A percentile compares a stretch with the other conserved stretches of the same genome.
Conservation (phyloP, 2,113 vertebrate genomes). For the Galemys pyrenaicus region DNA sequence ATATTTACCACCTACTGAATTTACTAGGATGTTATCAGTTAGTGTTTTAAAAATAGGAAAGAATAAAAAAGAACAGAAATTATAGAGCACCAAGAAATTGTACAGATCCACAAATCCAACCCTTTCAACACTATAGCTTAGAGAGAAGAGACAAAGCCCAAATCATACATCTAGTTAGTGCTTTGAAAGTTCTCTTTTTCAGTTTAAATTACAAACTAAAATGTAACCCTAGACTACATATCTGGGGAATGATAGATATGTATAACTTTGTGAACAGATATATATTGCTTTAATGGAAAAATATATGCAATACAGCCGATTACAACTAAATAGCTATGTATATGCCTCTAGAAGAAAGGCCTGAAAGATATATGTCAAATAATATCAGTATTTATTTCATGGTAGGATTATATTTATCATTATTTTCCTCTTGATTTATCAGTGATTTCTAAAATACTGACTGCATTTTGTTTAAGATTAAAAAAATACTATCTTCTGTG, state of each 20-base stretch:
- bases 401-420: not conserved
- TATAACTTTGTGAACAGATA: not conserved
- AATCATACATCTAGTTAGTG: not conserved
- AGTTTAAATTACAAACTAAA: slow-evolving; percentile 4
- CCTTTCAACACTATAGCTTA: slow-evolving; percentile 3
- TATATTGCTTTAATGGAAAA: not conserved
- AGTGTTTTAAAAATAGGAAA: slow-evolving; percentile 59
- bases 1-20: slow-evolving; percentile 39
- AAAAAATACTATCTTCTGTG: not conserved
- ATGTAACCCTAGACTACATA: not conserved
- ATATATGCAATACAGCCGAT: not conserved
- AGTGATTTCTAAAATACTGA: not conserved
- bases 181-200: not conserved
- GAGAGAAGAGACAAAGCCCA: not conserved
- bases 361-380: not conserved
- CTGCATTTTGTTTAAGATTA: not conserved
- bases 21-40: slow-evolving; percentile 47
- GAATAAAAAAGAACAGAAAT: slow-evolving; percentile 51
- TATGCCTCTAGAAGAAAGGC: not conserved
- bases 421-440: not conserved
- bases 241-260: not conserved
- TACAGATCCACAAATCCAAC: not conserved
- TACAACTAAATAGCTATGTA: not conserved
- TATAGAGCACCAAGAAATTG: slow-evolving; percentile 38
- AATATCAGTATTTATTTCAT: not conserved